Evolutionary conservation across 2,797 vertebrate genomes (phyloP).

Genomic region (Phalloptychus januarius): DNA sequence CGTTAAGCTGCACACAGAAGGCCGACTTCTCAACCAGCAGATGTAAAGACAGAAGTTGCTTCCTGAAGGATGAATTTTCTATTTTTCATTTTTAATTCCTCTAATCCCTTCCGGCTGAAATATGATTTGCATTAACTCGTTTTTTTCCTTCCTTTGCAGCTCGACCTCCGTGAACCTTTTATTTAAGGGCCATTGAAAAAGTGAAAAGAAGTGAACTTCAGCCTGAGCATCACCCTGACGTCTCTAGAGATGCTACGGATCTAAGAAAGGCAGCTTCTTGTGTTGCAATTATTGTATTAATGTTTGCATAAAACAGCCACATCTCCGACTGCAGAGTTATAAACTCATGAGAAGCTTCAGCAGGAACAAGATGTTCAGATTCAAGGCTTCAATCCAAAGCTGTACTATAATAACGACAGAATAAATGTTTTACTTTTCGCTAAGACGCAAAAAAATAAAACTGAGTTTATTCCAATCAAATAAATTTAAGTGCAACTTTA

Average conservation of each 20-base stretch:
- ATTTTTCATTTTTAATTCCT: neutral
- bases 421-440: neutral
- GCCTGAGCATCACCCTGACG: neutral
- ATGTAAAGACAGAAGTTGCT: neutral
- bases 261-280: neutral
- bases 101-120: neutral
- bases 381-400: neutral
- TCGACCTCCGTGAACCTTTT: neutral
- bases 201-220: neutral
- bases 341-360: neutral
- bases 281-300: neutral
- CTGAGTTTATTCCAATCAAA: neutral
- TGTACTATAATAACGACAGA: neutral
- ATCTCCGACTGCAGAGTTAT: neutral
- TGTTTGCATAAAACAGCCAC: neutral
- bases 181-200: neutral
- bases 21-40: neutral
- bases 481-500: neutral
- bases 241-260: neutral
- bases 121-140: neutral
- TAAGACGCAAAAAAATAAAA: neutral
- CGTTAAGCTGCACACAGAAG: neutral
- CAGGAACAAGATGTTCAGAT: neutral
- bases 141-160: neutral
- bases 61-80: neutral